Conservation (phyloP, 2,113 vertebrate species). For the Oostethus manadensis region DNA sequence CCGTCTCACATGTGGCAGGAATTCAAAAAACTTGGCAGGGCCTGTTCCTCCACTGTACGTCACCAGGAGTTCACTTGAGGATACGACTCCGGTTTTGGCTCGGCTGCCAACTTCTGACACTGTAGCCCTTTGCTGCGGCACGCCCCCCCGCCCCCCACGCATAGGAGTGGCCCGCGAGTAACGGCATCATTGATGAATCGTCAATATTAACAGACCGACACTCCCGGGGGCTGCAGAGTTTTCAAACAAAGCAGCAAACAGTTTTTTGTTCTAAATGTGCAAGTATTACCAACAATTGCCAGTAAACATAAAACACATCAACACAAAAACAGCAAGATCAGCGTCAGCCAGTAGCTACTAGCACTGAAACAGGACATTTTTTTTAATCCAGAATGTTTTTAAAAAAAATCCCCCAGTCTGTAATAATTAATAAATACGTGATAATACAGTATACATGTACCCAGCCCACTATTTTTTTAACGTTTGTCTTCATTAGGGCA, state of each 20-base stretch:
- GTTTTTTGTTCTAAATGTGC: no score
- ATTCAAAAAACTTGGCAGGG: slow-evolving; percentile 68
- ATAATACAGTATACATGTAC: no score
- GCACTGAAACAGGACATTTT: no score
- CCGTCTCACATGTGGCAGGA: slow-evolving; percentile 62
- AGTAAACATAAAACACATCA: neutral
- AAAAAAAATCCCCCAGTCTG: no score
- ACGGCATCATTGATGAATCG: slow-evolving; percentile 65
- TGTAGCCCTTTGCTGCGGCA: slow-evolving; percentile 66
- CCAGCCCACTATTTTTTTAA: no score
- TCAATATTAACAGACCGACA: slow-evolving; percentile 66
- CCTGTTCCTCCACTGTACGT: slow-evolving; percentile 59
- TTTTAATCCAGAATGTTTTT: no score
- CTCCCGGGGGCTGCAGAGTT: slow-evolving; percentile 30
- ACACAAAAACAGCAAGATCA: neutral
- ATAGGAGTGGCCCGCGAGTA: slow-evolving; percentile 53
- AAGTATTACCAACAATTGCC: neutral
- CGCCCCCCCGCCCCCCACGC: slow-evolving; percentile 52
- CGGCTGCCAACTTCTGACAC: slow-evolving; percentile 73
- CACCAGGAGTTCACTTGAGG: slow-evolving; percentile 72
- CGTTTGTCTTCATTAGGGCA: no score
- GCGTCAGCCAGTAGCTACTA: neutral
- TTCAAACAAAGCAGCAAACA: slow-evolving; percentile 7
- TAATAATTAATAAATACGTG: no score
- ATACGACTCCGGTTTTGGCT: slow-evolving; percentile 72